Evolutionary conservation across 1,140 invertebrate species (phyloP).

Genomic region (Hetaerina americana): DNA sequence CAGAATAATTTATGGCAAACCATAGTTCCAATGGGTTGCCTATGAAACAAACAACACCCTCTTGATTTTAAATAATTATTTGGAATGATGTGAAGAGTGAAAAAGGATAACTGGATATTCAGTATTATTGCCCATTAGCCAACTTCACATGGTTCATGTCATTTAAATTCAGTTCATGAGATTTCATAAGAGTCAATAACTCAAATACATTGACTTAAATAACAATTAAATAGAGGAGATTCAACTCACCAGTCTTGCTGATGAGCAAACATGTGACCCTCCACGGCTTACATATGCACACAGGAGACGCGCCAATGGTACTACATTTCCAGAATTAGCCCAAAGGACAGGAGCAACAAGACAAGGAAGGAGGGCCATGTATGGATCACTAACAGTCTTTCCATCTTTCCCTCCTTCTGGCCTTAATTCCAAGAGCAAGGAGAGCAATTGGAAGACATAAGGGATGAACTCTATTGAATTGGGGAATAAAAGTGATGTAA

Average conservation of each 20-base stretch:
- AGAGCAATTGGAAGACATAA: slow-evolving; percentile 94
- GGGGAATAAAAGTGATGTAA: neutral
- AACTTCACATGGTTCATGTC: too few relatives aligned
- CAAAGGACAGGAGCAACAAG: slow-evolving; percentile 78
- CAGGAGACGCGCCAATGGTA: slow-evolving; percentile 76
- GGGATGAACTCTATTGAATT: slow-evolving; percentile 79
- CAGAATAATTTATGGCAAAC: too few relatives aligned
- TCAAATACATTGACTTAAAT: too few relatives aligned
- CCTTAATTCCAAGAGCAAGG: slow-evolving; percentile 77
- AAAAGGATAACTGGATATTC: too few relatives aligned
- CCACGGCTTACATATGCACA: slow-evolving; percentile 71
- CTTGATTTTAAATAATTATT: too few relatives aligned
- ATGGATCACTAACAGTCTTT: slow-evolving; percentile 54
- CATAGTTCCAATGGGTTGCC: too few relatives aligned
- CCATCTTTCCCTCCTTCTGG: slow-evolving; percentile 21
- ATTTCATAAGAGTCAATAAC: too few relatives aligned
- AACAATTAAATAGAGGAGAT: too few relatives aligned
- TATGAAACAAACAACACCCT: too few relatives aligned
- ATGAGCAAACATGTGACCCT: slow-evolving; percentile 52
- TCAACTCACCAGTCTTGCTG: slow-evolving; percentile 47
- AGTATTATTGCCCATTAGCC: too few relatives aligned
- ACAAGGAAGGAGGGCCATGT: slow-evolving; percentile 79
- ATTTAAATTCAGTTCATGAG: too few relatives aligned
- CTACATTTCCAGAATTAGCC: slow-evolving; percentile 84
- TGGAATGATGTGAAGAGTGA: too few relatives aligned